Evolutionary conservation across 2,888 invertebrate genomes (phyloP).

Genomic region (Andricus curvator): DNA sequence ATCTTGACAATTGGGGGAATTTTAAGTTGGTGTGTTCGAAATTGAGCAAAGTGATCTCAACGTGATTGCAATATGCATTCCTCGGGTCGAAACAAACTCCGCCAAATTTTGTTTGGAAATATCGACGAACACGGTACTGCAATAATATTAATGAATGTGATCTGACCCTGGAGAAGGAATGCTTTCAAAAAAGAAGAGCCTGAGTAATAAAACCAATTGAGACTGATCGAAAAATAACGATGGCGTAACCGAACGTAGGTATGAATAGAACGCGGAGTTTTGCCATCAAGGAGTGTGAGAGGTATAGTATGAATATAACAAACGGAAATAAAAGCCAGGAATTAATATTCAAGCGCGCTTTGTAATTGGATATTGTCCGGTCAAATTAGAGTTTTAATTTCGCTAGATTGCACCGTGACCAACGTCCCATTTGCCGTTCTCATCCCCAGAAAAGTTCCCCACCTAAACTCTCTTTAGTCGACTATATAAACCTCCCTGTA

Average conservation of each 20-base stretch:
- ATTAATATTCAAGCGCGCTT: conserved; percentile 71
- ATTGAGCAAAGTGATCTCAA: too few relatives aligned
- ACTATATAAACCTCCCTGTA: conserved; percentile 17
- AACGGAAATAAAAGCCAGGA: conserved; percentile 66
- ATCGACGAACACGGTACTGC: background rate
- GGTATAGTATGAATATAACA: conserved; percentile 46
- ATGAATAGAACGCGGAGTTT: conserved; percentile 45
- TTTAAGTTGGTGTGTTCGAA: too few relatives aligned
- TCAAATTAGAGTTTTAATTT: conserved; percentile 76
- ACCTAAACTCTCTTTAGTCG: conserved; percentile 38
- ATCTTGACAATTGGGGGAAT: background rate
- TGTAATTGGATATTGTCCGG: conserved; percentile 76
- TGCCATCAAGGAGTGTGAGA: background rate
- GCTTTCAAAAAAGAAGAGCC: background rate
- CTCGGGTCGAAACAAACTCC: too few relatives aligned
- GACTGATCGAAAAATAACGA: conserved; percentile 28
- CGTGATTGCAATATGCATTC: background rate
- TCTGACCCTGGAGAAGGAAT: background rate
- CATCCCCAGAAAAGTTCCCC: conserved; percentile 47
- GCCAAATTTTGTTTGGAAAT: background rate
- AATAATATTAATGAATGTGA: background rate
- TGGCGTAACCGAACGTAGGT: background rate
- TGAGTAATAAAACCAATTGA: conserved; percentile 16
- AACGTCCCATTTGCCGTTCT: conserved; percentile 59
- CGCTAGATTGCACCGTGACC: conserved; percentile 66